Percentiles rank a stretch among this genome's conserved stretches.
Conservation (phyloP, 1,140 invertebrate genomes). For the Bombus breviceps region DNA sequence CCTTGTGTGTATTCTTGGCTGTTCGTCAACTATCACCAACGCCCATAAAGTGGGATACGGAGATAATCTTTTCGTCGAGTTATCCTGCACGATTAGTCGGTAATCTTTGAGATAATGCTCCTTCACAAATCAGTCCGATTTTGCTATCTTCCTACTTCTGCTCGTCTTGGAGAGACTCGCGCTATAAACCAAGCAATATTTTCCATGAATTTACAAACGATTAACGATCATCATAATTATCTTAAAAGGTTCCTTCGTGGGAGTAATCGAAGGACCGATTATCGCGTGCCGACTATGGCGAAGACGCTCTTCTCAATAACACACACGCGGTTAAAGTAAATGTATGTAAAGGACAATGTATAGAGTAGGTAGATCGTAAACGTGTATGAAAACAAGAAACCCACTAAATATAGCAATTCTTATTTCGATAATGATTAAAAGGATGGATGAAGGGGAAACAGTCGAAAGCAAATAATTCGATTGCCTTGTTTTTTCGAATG, state of each 20-base stretch:
- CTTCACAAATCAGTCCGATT: constrained; percentile 36
- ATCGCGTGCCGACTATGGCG: constrained; percentile 41
- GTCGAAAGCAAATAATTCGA: background rate
- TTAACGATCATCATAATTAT: constrained; percentile 63
- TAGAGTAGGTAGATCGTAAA: background rate
- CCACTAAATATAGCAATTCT: background rate
- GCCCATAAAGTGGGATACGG: background rate
- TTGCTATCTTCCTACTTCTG: background rate
- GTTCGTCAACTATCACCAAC: background rate
- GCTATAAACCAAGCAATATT: constrained; percentile 39
- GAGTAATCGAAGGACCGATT: constrained; percentile 50
- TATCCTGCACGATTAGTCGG: background rate
- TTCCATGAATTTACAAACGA: constrained; percentile 49
- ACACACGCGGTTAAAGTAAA: constrained; percentile 23
- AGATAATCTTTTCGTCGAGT: constrained; percentile 31
- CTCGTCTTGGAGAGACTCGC: background rate
- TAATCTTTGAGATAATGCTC: constrained; percentile 24
- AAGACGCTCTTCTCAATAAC: constrained; percentile 32
- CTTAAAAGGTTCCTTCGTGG: constrained; percentile 56
- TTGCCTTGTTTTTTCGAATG: no score
- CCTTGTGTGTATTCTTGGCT: background rate
- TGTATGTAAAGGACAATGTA: background rate
- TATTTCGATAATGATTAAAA: constrained; percentile 15
- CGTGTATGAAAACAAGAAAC: constrained; percentile 1
- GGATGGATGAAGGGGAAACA: background rate